Percentiles rank a stretch among this genome's conserved stretches.
These are phyloP conservation scores for Nothura maculosa DNA, from an alignment of 2,797 vertebrate species.

Conservation along the genomic window DNA sequence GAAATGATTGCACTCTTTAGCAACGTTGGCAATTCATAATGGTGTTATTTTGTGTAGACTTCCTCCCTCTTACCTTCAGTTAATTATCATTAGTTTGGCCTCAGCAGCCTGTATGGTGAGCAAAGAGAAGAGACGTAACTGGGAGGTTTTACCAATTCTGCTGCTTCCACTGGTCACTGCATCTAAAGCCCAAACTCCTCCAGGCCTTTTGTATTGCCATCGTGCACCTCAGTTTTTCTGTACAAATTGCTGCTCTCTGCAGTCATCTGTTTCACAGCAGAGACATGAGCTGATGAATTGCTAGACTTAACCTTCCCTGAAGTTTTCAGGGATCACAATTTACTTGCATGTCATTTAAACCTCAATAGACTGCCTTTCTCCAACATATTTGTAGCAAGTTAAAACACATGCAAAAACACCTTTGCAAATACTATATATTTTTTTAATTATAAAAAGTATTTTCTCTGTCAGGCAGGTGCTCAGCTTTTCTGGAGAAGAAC, in stretches of 20 bases:
- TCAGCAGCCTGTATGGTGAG: not conserved
- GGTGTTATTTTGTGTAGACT: not conserved
- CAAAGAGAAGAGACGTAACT: not conserved
- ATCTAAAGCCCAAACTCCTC: not conserved
- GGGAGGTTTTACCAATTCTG: not conserved
- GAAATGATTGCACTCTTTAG: not conserved
- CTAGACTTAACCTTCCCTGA: not conserved
- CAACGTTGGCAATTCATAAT: not conserved
- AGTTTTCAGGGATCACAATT: not conserved
- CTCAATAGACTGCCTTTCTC: not conserved
- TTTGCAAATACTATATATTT: not conserved
- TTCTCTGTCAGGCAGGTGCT: not conserved
- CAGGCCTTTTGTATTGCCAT: not conserved
- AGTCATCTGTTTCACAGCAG: not conserved
- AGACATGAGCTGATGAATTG: not conserved
- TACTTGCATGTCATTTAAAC: not conserved
- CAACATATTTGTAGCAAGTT: not conserved
- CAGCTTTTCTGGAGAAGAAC: not conserved
- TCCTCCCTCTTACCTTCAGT: not conserved
- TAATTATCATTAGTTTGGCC: not conserved
- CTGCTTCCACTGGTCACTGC: not conserved
- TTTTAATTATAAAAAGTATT: not conserved
- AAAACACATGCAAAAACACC: not conserved
- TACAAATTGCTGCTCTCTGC: not conserved
- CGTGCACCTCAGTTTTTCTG: not conserved